These are phyloP conservation scores for Platyrinchus mystaceus DNA, from an alignment of 2,797 vertebrate species.

Conservation along the genomic window DNA sequence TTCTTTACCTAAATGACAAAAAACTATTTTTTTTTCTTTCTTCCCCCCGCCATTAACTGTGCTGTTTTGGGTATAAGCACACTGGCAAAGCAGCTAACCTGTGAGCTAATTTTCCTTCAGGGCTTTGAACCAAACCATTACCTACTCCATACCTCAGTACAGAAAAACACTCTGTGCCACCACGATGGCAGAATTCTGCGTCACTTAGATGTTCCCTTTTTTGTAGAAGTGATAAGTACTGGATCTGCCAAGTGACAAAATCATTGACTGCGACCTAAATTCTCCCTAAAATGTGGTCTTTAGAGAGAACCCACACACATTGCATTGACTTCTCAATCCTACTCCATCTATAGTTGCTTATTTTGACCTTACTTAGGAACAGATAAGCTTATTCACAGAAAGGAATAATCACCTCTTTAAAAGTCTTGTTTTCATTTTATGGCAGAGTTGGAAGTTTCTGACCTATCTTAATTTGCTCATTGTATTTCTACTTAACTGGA, in stretches of 20 bases:
- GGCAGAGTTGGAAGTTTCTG: not conserved
- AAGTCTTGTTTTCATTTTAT: not conserved
- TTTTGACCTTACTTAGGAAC: not conserved
- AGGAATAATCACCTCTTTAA: not conserved
- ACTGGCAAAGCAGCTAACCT: not conserved
- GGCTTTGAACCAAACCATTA: not conserved
- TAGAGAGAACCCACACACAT: not conserved
- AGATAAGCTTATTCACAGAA: not conserved
- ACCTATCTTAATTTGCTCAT: not conserved
- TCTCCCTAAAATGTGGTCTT: not conserved
- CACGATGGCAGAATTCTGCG: not conserved
- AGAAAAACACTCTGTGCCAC: not conserved
- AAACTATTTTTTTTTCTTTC: not conserved
- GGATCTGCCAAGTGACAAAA: slow-evolving; percentile 46
- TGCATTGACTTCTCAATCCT: not conserved
- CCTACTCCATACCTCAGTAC: not conserved
- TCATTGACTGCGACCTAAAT: slow-evolving; percentile 19
- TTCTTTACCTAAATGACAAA: not conserved
- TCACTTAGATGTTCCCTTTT: not conserved
- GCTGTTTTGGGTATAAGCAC: not conserved
- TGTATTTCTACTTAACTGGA: not conserved
- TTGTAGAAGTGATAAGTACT: not conserved
- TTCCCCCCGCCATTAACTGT: accelerated
- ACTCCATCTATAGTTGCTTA: not conserved
- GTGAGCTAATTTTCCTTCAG: not conserved